Evolutionary conservation across 2,888 invertebrate genomes (phyloP).

Genomic region (Ophraella communa): DNA sequence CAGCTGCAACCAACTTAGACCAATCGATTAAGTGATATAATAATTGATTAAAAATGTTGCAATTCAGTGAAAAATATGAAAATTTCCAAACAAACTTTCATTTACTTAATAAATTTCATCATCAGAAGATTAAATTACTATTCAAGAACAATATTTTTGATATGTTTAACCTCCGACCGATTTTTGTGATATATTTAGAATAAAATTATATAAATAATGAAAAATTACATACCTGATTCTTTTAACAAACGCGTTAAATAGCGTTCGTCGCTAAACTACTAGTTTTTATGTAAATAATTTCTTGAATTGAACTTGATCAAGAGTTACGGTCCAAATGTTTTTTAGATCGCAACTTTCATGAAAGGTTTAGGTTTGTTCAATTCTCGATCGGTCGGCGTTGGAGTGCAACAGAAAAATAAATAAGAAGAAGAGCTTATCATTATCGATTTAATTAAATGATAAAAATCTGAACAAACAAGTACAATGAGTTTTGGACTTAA

Average conservation of each 20-base stretch:
- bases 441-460: conserved; percentile 36
- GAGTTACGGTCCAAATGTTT: neutral
- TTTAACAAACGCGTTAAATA: neutral
- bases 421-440: conserved; percentile 7
- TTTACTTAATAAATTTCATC: too few relatives aligned
- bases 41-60: too few relatives aligned
- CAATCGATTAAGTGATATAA: too few relatives aligned
- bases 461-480: conserved; percentile 54
- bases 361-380: too few relatives aligned
- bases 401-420: conserved; percentile 3
- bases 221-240: neutral
- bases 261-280: too few relatives aligned
- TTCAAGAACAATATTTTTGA: too few relatives aligned
- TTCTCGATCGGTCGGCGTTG: neutral
- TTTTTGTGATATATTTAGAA: neutral
- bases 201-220: neutral
- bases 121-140: too few relatives aligned
- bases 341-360: too few relatives aligned
- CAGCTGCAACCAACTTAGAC: neutral
- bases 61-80: too few relatives aligned
- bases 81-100: too few relatives aligned
- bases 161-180: too few relatives aligned
- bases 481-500: conserved; percentile 52
- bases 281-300: neutral
- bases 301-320: neutral